Base-by-base conservation (phyloP, 1,140 invertebrate species). In the Choristoneura fumiferana region DNA sequence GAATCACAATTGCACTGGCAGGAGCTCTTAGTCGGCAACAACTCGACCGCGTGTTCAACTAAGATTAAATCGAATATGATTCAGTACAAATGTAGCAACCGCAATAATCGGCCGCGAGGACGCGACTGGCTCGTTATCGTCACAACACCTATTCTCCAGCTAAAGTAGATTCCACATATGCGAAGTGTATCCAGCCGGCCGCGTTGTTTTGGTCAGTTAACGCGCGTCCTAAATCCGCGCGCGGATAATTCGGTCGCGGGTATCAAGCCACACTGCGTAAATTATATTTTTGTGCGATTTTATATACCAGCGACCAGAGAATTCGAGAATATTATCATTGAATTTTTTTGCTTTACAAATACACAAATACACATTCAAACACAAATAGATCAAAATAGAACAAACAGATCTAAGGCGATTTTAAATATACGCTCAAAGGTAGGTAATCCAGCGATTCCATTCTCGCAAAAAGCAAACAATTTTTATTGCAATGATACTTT, bases 71-170 rank as follows among this genome's bases (percentile, higher is more conserved):
- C 35, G 37, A 37, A 38, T 56, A 13, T 49, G 43, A 29, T 49
- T 49, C 14, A 49, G 43, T 49, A 49, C 43, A 49, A 18, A 17
- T 73, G 71, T 71, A 70, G 69, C 79, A 81, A 83, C 84, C 84
- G 81, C 73, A 78, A 87, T 87, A 80, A 86, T 74, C 84, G 80
- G 67, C 71, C 64, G 84, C 78, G 74, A 76, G 73, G 70, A 81
- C 73, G 70, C 81, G 80, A 87, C 84, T 87, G 84, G 74, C 78
- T 63, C 71, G 69, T 84, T 87, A 86, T 86, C 80, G 78, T 60
- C 64, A 64, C 78, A 63, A 81, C 77, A 82, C 73, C 78, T 80
- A 70, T 76, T 78, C 73, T 75, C 67, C 69, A 74, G 66, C 54
- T 62, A 55, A 57, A 70, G 65, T 71, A 69, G 65, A 66, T 67